These are phyloP conservation scores for Drosophila cyrtoloma DNA, from an alignment of 2,888 invertebrate species.

Conservation along the genomic window DNA sequence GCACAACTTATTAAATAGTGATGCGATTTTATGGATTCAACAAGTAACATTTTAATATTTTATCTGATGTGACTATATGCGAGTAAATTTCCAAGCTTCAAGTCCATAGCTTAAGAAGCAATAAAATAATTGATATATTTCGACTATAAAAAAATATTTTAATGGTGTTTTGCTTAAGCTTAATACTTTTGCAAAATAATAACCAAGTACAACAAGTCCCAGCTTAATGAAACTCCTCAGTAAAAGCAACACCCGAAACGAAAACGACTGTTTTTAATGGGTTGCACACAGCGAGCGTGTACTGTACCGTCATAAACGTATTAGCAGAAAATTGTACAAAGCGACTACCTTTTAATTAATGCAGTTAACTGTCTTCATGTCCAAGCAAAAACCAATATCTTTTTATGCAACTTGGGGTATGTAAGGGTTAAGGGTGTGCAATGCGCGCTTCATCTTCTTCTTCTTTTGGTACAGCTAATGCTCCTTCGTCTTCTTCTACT, in stretches of 20 bases:
- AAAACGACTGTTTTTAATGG: not conserved
- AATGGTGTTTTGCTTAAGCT: not conserved
- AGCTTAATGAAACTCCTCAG: not conserved
- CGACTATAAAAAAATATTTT: not conserved
- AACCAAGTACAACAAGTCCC: not conserved
- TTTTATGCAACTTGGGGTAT: not conserved
- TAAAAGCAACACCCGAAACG: not conserved
- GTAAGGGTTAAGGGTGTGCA: slow-evolving; percentile 2
- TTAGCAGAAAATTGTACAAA: not conserved
- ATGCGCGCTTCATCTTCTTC: not conserved
- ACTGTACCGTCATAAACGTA: not conserved
- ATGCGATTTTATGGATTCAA: too few relatives aligned
- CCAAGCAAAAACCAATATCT: not conserved
- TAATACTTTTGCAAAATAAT: not conserved
- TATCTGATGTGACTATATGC: not conserved
- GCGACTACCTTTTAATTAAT: not conserved
- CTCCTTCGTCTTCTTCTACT: not conserved
- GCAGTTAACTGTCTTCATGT: not conserved
- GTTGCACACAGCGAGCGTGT: not conserved
- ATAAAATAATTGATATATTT: not conserved
- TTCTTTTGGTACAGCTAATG: not conserved
- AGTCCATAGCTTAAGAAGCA: not conserved
- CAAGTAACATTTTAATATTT: not conserved
- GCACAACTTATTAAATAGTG: not conserved
- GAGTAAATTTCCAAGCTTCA: not conserved